Conservation (phyloP, 53 echinoderm and acorn worm genomes). For the Apostichopus leukothele region DNA sequence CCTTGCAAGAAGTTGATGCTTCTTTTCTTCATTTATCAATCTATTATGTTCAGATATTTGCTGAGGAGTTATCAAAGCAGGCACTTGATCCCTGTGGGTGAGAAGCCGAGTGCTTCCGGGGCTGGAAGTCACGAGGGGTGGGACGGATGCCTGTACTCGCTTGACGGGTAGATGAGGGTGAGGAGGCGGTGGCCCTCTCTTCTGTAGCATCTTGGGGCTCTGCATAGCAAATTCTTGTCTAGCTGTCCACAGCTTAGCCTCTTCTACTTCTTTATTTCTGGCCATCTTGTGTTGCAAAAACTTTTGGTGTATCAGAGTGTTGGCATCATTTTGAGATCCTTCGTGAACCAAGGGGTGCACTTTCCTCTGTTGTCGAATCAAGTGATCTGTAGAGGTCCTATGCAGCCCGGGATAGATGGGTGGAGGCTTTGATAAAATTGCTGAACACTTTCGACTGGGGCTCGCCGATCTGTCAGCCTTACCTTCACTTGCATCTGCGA, state of each 20-base stretch:
- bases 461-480: background rate
- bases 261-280: background rate
- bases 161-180: constrained; percentile 31
- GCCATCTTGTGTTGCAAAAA: background rate
- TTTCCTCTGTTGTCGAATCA: constrained; percentile 28
- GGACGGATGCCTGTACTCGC: constrained; percentile 21
- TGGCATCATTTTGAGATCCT: background rate
- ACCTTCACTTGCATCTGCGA: background rate
- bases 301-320: constrained; percentile 3
- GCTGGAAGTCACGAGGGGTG: constrained; percentile 20
- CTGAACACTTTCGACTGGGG: background rate
- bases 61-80: background rate
- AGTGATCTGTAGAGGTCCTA: background rate
- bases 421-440: constrained; percentile 21
- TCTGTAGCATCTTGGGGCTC: constrained; percentile 32
- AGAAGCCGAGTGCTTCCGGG: background rate
- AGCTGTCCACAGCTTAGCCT: constrained; percentile 5
- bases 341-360: constrained; percentile 33
- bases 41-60: constrained; percentile 5
- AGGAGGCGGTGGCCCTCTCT: background rate
- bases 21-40: constrained; percentile 35
- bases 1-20: constrained; percentile 20
- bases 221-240: constrained; percentile 33
- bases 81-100: constrained; percentile 22
- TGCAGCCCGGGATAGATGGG: constrained; percentile 39